A percentile compares a stretch with the other conserved stretches of the same genome.
Conservation (phyloP, 2,888 invertebrate species). For the Noctua comes region DNA sequence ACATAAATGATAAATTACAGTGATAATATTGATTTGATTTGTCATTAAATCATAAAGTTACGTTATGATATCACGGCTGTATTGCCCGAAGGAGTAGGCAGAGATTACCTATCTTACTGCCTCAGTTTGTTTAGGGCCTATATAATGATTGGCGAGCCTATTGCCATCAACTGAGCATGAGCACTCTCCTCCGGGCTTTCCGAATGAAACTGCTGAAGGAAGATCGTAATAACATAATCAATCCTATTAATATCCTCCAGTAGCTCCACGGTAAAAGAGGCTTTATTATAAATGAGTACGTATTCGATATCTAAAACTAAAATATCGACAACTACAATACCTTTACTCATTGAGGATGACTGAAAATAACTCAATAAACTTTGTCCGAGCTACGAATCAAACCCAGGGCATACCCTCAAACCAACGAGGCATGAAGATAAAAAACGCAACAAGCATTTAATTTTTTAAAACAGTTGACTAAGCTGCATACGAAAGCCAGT, state of each 20-base stretch:
- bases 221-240: too few relatives aligned
- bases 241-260: too few relatives aligned
- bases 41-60: not conserved
- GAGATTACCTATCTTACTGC: not conserved
- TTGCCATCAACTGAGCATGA: too few relatives aligned
- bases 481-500: not conserved
- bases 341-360: not conserved
- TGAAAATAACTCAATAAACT: too few relatives aligned
- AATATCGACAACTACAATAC: too few relatives aligned
- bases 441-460: not conserved
- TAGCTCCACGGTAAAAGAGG: too few relatives aligned
- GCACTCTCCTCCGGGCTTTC: too few relatives aligned
- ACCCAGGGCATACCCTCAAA: not conserved
- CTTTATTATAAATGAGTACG: too few relatives aligned
- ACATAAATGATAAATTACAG: not conserved
- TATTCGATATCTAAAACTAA: too few relatives aligned
- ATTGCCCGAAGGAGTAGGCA: not conserved
- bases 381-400: not conserved
- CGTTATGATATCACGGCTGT: not conserved
- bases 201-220: too few relatives aligned
- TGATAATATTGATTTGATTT: constrained; percentile 13
- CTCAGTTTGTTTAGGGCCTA: not conserved
- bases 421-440: constrained; percentile 5
- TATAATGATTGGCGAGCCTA: too few relatives aligned
- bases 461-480: not conserved